These are phyloP conservation scores for Hemicordylus capensis DNA, from an alignment of 2,113 vertebrate genomes.

Conservation along the genomic window DNA sequence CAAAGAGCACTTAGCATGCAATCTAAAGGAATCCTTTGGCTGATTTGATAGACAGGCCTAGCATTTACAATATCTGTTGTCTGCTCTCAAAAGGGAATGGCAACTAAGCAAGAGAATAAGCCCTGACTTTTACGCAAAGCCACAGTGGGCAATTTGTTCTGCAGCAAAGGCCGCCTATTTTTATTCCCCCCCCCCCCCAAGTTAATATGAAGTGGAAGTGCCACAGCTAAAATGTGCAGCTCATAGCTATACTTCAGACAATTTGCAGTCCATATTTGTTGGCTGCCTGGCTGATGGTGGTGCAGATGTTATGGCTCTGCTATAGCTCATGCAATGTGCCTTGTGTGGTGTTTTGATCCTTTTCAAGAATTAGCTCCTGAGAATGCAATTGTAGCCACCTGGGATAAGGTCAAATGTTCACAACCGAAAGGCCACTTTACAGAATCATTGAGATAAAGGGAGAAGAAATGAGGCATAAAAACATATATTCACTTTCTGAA, in stretches of 20 bases:
- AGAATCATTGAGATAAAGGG: background rate
- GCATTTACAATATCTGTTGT: background rate
- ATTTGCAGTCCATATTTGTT: background rate
- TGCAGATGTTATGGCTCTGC: background rate
- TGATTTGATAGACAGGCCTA: background rate
- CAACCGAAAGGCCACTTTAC: background rate
- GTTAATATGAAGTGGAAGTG: background rate
- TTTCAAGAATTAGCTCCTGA: background rate
- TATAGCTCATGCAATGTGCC: background rate
- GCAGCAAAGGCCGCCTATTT: background rate
- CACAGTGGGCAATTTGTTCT: background rate
- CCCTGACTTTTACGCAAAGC: background rate
- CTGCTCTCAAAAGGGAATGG: background rate
- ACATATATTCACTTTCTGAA: background rate
- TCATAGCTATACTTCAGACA: background rate
- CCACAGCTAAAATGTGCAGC: background rate
- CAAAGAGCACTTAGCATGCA: background rate
- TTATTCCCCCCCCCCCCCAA: too few relatives aligned
- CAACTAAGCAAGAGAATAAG: background rate
- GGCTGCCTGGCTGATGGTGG: background rate
- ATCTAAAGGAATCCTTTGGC: background rate
- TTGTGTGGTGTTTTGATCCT: background rate
- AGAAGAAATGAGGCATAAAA: background rate
- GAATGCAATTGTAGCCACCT: background rate
- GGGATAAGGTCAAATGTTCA: background rate